phyloP scores from a whole-genome alignment of 1,140 invertebrate species.

The Antheraea pernyi region DNA sequence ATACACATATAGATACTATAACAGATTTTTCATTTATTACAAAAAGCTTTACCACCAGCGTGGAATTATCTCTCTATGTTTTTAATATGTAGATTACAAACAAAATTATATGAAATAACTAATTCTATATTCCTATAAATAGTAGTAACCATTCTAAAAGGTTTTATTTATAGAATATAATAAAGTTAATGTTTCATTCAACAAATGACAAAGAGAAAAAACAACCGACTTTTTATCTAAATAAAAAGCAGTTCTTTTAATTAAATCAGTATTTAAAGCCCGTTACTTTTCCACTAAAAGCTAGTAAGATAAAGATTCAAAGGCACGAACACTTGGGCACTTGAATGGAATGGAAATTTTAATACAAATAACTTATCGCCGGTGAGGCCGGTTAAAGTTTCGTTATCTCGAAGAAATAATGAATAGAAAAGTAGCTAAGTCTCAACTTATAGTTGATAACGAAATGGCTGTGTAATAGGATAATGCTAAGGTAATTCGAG shows the following conservation, averaged over 20 bases:
- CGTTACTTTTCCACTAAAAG: not conserved
- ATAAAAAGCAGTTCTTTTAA: not conserved
- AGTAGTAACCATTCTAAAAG: no score
- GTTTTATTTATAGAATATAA: no score
- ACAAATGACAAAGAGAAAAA: not conserved
- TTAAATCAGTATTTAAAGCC: not conserved
- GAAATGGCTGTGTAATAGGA: conserved; percentile 26
- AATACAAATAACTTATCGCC: not conserved
- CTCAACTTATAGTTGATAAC: conserved; percentile 22
- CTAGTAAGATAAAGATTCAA: not conserved
- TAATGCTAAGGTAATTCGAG: conserved; percentile 43
- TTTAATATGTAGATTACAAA: no score
- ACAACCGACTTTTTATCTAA: not conserved
- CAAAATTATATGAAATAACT: no score
- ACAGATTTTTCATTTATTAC: no score
- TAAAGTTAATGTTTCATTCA: no score
- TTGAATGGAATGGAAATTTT: not conserved
- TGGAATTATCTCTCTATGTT: no score
- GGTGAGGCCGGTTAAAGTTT: not conserved
- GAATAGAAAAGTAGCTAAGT: conserved; percentile 12
- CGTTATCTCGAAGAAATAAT: not conserved
- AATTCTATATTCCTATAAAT: no score
- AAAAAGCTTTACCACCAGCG: no score
- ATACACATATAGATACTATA: no score
- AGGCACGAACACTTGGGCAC: not conserved